Base-by-base conservation (phyloP, 2,113 vertebrate genomes). In the Spea multiplicata region DNA sequence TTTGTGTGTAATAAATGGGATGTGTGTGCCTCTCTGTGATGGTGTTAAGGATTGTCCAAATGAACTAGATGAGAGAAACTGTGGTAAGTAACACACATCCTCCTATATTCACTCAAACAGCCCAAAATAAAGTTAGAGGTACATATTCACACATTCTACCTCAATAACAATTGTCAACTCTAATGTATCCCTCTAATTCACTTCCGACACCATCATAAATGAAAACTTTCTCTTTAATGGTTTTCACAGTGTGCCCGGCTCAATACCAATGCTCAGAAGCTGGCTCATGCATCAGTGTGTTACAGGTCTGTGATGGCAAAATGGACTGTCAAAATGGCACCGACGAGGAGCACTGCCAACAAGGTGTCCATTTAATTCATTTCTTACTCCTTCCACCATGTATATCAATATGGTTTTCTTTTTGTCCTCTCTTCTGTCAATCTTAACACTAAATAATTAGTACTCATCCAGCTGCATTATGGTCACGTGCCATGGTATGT, bases 21-120 rank as follows among this genome's bases (percentile, higher is more conserved):
- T 96, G 68, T 99, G 97, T 0, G 96, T 98, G 13, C 91, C 96
- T 0, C 88, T 91, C 46, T 99, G 97, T 47, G 96, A 99, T 0
- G 96, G 97, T 0, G 92, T 99, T 84, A 92, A 91, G 71, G 96
- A 99, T 76, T 99, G 97, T 70, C 92, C 94, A 82, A 95, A 93
- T 0, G 95, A 93, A 49, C 88, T 96, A 53, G 96, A 99, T 48
- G 96, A 99, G 88, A 95, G 93, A 78, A 97, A 96, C 46, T 99
- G 97, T 0, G 95, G 97, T 98, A 86, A 88, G 89, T 80, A 5
- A 53, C 62, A 66, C 1, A 14, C 2, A 59, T 59, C 10, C 10
- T 53, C 10, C 10, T 30, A 30, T 30, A 30, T 30, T 30, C 30
- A 30, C 30, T 30, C 30, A 30, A 30, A 30, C 30, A 1, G 30